Base-by-base conservation (phyloP, 2,113 vertebrate species). In the Haemorhous mexicanus region DNA sequence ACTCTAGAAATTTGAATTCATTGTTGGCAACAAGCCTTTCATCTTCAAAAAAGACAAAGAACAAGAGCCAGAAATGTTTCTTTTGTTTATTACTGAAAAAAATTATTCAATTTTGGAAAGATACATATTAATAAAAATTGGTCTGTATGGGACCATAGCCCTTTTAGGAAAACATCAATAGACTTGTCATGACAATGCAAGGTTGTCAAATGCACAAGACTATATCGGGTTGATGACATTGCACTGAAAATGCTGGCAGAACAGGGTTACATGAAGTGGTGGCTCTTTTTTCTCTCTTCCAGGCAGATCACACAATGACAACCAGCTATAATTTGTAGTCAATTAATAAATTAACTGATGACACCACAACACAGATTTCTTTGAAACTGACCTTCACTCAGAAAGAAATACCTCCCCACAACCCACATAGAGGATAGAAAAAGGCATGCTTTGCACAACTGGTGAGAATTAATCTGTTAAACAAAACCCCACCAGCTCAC, bases 1-100 rank as follows among this genome's bases (percentile, higher is more conserved):
- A 83, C 30, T 55, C 21, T 46, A 89, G 66, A 90, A 86, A 70
- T 83, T 46, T 86, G 52, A 89, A 92, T 82, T 86, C 33, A 46
- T 44, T 80, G 61, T 35, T 95, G 91, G 87, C 68, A 93, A 59
- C 16, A 78, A 90, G 61, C 23, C 52, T 87, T 90, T 78, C 56
- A 56, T 89, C 37, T 81, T 87, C 67, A 89, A 82, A 81, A 92
- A 55, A 73, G 49, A 81, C 56, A 91, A 93, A 90, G 46, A 94
- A 69, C 12, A 13, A 87, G 61, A 59, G 32, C 10, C 69, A 93
- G 78, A 91, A 93, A 83, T 24, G 7, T 64, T 83, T 12, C 15
- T 79, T 93, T 73, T 89, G 47, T 58, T 90, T 52, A 50, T 37
- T 22, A 56, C 30, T 84, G 32, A 68, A 92, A 62, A 62, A 39